Evolutionary conservation across 1,140 invertebrate genomes (phyloP), one percentile per base, ranked within the genome.

Genomic region (Drosophila ambigua): DNA sequence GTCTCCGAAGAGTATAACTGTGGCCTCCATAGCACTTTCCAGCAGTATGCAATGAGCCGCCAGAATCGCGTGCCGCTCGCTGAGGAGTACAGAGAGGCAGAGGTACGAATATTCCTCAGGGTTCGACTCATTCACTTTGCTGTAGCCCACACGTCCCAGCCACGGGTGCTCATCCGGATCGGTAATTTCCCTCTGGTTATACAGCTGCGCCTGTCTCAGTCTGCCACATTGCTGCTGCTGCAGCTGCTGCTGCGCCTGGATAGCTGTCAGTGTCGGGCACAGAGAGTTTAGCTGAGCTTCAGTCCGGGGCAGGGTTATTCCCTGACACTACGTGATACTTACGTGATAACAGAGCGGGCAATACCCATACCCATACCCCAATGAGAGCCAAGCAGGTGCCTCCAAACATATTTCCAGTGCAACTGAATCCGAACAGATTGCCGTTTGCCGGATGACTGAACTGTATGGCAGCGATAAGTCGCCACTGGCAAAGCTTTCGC

Each of bases 71-170:
- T 50, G 52, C 4, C 49, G 57, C 13, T 43, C 39, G 23, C 62
- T 46, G 16, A 73, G 46, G 5, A 73, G 45, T 3, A 63, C 43
- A 8, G 66, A 16, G 16, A 55, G 11, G 9, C 71, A 73, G 4
- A 4, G 11, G 35, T 39, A 0, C 0, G 11, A 48, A 43, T 7
- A 13, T 39, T 39, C 35, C 11, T 0, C 2, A 0, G 28, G 13
- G 20, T 11, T 5, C n/a, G 9, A 9, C 31, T 73, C 9, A 4
- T 7, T 31, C 1, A 4, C 6, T 0, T 24, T 0, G 2, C 9
- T 41, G 35, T 55, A 62, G 41, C 57, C 26, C 8, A 72, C 28
- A 7, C 68, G 57, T 6, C 71, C 71, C 4, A 73, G 24, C 71
- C 71, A 73, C 13, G 71, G 58, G 16, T 62, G 54, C 41, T 73